Conservation (phyloP, 2,797 vertebrate species). For the Notolepis coatsorum region DNA sequence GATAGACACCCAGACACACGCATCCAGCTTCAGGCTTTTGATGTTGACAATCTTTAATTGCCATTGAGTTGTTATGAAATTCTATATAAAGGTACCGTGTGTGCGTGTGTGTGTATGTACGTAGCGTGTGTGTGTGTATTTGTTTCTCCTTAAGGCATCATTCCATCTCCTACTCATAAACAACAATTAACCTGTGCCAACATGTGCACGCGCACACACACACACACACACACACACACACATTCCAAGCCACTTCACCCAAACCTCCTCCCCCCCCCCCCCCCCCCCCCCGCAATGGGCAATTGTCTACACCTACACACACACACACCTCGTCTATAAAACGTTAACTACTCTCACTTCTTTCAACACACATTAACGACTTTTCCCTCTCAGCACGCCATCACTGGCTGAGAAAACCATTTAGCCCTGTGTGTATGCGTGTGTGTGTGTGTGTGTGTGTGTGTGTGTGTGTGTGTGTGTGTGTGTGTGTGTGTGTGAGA, state of each 20-base stretch:
- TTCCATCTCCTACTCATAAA: slow-evolving; percentile 30
- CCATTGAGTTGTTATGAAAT: not conserved
- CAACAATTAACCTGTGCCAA: slow-evolving; percentile 35
- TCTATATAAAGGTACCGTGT: slow-evolving; percentile 7
- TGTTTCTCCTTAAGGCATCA: slow-evolving; percentile 12
- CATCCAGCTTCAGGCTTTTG: not conserved
- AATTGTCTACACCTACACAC: not conserved
- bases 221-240: not conserved
- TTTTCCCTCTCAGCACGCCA: not conserved
- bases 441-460: too few species aligned
- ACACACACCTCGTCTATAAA: not conserved
- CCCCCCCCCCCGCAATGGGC: not conserved
- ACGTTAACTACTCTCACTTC: not conserved
- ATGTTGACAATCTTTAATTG: not conserved
- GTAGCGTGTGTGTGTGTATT: not conserved
- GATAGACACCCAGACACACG: not conserved
- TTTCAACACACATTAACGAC: slow-evolving; percentile 2
- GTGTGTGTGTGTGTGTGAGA: too few species aligned
- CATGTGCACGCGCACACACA: not conserved
- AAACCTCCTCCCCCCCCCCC: not conserved
- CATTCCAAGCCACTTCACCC: not conserved
- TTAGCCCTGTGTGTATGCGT: too few species aligned
- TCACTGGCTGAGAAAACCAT: not conserved
- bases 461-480: too few species aligned
- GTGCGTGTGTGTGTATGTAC: not conserved